Evolutionary conservation across 1,140 invertebrate genomes (phyloP).

Genomic region (Pseudomyrmex cubaensis): DNA sequence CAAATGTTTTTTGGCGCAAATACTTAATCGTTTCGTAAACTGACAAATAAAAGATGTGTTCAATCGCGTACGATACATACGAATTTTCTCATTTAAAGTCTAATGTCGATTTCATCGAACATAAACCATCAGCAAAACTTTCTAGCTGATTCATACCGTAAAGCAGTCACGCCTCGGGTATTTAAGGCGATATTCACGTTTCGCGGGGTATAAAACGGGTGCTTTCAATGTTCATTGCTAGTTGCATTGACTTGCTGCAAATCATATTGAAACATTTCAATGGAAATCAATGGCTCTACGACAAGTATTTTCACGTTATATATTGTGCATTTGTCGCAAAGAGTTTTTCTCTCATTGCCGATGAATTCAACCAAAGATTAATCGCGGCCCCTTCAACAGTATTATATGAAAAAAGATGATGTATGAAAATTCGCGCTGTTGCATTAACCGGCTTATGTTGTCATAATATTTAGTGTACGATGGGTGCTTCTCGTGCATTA

Average conservation of each 20-base stretch:
- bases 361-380: constrained; percentile 18
- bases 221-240: constrained; percentile 34
- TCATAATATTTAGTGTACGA: constrained; percentile 19
- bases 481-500: not conserved
- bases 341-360: constrained; percentile 1
- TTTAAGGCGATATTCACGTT: constrained; percentile 48
- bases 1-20: not conserved
- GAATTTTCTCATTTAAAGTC: constrained; percentile 3
- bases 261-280: constrained; percentile 47
- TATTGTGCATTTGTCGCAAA: not conserved
- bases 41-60: not conserved
- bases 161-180: constrained; percentile 23
- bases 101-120: constrained; percentile 19
- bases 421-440: too few species aligned
- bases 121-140: constrained; percentile 1
- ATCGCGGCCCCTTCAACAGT: not conserved
- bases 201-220: constrained; percentile 11
- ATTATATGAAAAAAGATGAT: not conserved
- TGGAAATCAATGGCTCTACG: constrained; percentile 21
- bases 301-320: constrained; percentile 23
- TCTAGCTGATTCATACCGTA: constrained; percentile 26
- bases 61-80: not conserved
- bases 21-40: not conserved
- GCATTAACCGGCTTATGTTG: not conserved
- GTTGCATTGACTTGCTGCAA: constrained; percentile 31